These are phyloP conservation scores for Trachymyrmex cornetzi DNA, from an alignment of 1,140 invertebrate genomes.

Conservation along the genomic window DNA sequence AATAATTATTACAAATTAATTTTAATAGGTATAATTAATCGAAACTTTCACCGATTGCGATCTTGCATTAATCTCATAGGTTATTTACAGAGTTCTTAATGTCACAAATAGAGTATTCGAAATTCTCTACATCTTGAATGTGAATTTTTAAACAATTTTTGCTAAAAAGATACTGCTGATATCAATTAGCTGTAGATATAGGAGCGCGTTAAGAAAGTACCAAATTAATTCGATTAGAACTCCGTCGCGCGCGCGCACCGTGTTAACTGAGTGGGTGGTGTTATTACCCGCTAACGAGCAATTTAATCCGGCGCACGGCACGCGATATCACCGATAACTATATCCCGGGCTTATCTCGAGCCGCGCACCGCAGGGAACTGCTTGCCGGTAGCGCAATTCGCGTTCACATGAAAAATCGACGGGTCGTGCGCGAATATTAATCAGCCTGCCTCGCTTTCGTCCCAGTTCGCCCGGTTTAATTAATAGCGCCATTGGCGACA, in stretches of 20 bases:
- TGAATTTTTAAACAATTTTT: conserved; percentile 1
- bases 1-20: neutral
- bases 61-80: neutral
- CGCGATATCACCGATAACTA: conserved; percentile 60
- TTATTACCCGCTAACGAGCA: conserved; percentile 53
- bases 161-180: neutral
- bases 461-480: conserved; percentile 56
- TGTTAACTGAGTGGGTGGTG: conserved; percentile 50
- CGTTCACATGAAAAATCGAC: conserved; percentile 18
- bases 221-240: conserved; percentile 36
- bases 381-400: conserved; percentile 34
- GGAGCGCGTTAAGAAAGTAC: conserved; percentile 24
- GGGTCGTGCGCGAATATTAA: conserved; percentile 55
- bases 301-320: conserved; percentile 17
- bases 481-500: conserved; percentile 62
- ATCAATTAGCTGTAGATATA: conserved; percentile 11
- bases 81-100: conserved; percentile 1
- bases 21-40: neutral
- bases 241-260: neutral
- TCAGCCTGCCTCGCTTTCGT: conserved; percentile 57
- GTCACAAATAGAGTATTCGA: neutral
- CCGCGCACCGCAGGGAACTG: neutral
- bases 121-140: neutral
- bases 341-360: conserved; percentile 47
- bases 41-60: neutral